These are phyloP conservation scores for Himalopsyche anomala DNA, from an alignment of 2,888 invertebrate genomes.

Conservation along the genomic window DNA sequence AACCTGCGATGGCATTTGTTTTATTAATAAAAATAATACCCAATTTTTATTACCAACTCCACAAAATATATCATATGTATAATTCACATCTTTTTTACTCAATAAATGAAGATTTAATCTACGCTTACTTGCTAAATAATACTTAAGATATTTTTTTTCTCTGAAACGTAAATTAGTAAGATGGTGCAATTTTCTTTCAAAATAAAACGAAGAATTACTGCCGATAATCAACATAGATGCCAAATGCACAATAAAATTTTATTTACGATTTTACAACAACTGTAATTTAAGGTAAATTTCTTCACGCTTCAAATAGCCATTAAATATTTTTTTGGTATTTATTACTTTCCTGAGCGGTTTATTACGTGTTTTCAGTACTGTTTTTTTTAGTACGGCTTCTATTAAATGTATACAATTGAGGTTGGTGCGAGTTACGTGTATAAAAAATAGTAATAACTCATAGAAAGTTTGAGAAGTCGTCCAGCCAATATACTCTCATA, in stretches of 20 bases:
- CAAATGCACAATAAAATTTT: constrained; percentile 12
- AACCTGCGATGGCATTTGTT: background rate
- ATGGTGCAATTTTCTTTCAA: background rate
- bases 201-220: constrained; percentile 10
- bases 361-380: background rate
- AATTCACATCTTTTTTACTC: too few relatives aligned
- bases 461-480: constrained; percentile 25
- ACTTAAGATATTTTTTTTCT: background rate
- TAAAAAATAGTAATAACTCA: constrained; percentile 20
- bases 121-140: too few relatives aligned
- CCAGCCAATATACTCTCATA: constrained; percentile 37
- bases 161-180: background rate
- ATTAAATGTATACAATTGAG: background rate
- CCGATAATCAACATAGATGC: constrained; percentile 31
- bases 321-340: constrained; percentile 11
- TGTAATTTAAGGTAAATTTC: constrained; percentile 14
- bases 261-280: constrained; percentile 20
- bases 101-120: too few relatives aligned
- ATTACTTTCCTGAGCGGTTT: constrained; percentile 20
- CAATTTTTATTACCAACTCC: too few relatives aligned
- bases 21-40: too few relatives aligned
- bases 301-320: background rate
- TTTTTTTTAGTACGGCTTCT: background rate
- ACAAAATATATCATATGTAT: too few relatives aligned
- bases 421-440: constrained; percentile 9